Base-by-base conservation (phyloP, 53 echinoderm and acorn worm species). In the Stichopus horrens region DNA sequence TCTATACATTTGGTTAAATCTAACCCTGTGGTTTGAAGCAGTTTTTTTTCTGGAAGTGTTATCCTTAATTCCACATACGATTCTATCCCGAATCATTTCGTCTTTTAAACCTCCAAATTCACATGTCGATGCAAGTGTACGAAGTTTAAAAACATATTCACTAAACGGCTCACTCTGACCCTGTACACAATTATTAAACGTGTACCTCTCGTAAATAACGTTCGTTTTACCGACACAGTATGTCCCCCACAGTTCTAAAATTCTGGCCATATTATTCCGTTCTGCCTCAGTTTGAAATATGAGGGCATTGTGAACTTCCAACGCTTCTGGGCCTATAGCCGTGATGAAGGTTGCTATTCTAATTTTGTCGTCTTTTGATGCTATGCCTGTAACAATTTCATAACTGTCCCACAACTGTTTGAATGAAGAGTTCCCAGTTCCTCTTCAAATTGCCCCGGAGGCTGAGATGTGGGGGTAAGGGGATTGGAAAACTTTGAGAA, bases 401-500 rank as follows among this genome's bases (percentile, higher is more conserved):
- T 93, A 93, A 54, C 89, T 74, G 60, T 89, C 87, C 93, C 89
- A 93, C 76, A 89, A 23, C 52, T 91, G 89, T 73, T 80, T 91
- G 53, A 93, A 93, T 91, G 53, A 93, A 93, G 11, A 74, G 83
- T 75, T 85, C 74, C 93, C 93, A 93, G 67, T 89, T 93, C 23
- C 78, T 58, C 80, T 93, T 93, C 51, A 93, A 76, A 89, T 93
- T 86, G 51, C 88, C 87, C 55, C 65, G 76, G 23, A 83, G 83
- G 83, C 9, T 78, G 5, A 78, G 14, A 10, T 78, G 53, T 78
- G 9, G 54, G 51, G 78, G 78, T 78, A 53, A 76, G 9, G 78
- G 78, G 10, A 52, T 10, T 54, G 78, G 53, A 52, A 78, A 37
- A 37, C 37, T 37, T 37, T 37, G 37, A 37, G 37, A 37, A 37